Conservation (phyloP, 2,888 invertebrate genomes). For the Tipula lateralis region DNA sequence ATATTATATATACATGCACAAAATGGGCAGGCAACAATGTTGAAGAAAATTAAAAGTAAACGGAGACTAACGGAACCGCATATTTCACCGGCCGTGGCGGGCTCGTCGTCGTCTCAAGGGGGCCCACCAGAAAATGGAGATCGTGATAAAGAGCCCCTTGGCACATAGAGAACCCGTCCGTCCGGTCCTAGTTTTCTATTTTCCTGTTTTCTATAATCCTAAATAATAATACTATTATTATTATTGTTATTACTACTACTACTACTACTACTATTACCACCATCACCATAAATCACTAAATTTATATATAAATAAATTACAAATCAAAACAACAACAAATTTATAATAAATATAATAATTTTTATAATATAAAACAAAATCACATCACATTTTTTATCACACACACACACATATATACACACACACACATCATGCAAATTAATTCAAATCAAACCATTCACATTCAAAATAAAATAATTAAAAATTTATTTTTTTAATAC, state of each 20-base stretch:
- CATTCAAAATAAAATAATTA: neutral
- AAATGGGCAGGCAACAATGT: conserved; percentile 92
- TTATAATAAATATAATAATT: neutral
- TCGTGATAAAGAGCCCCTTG: conserved; percentile 45
- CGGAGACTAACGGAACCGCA: conserved; percentile 82
- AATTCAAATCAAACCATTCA: neutral
- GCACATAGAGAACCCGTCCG: conserved; percentile 47
- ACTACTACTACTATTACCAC: neutral
- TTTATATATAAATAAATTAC: conserved; percentile 26
- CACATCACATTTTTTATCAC: neutral
- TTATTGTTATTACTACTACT: neutral
- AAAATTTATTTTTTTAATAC: neutral
- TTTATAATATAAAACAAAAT: neutral
- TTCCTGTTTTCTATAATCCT: conserved; percentile 47
- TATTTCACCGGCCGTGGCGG: conserved; percentile 54
- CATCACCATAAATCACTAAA: conserved; percentile 24
- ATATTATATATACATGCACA: neutral
- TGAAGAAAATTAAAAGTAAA: conserved; percentile 99
- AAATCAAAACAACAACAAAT: neutral
- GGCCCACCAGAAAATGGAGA: conserved; percentile 57
- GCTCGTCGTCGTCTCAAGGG: conserved; percentile 41
- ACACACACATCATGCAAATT: neutral
- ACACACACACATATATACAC: neutral
- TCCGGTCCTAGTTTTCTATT: conserved; percentile 50
- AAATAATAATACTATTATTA: conserved; percentile 26